Conservation (phyloP, 2,113 vertebrate species). For the Nibea albiflora region DNA sequence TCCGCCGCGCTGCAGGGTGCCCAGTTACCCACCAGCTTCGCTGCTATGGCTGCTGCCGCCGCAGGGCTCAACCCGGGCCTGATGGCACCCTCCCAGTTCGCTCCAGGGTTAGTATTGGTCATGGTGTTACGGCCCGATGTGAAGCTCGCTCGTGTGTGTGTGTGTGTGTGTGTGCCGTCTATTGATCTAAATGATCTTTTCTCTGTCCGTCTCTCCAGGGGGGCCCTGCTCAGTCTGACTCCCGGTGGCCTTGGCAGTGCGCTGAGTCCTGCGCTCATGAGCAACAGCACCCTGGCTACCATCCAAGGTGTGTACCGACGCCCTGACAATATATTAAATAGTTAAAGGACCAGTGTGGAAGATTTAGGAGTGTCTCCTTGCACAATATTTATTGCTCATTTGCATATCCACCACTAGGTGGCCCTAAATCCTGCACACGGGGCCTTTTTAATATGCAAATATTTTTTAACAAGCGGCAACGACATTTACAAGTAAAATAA, state of each 20-base stretch:
- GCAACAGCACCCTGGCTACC: slow-evolving; percentile 98
- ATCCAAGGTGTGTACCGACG: slow-evolving; percentile 90
- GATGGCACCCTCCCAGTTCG: slow-evolving; percentile 96
- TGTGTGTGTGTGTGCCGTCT: not conserved
- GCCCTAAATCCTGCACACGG: too few relatives aligned
- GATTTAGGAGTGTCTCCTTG: too few relatives aligned
- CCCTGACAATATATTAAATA: not conserved
- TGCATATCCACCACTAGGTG: too few relatives aligned
- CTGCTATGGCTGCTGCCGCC: slow-evolving; percentile 97
- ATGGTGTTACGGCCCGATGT: not conserved
- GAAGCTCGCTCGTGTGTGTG: not conserved
- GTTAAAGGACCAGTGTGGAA: too few relatives aligned
- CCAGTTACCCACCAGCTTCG: slow-evolving; percentile 93
- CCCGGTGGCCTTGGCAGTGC: slow-evolving; percentile 92
- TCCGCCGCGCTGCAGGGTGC: slow-evolving; percentile 91
- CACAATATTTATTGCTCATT: too few relatives aligned
- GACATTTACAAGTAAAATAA: not conserved
- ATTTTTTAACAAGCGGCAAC: not conserved
- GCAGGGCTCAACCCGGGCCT: slow-evolving; percentile 95
- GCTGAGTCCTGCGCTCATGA: slow-evolving; percentile 96
- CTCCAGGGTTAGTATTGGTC: slow-evolving; percentile 89
- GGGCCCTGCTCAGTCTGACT: slow-evolving; percentile 95
- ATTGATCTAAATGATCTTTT: not conserved
- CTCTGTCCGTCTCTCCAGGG: slow-evolving; percentile 82
- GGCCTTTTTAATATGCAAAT: not conserved